Conservation (phyloP, 2,888 invertebrate genomes). For the Pammene fasciana region DNA sequence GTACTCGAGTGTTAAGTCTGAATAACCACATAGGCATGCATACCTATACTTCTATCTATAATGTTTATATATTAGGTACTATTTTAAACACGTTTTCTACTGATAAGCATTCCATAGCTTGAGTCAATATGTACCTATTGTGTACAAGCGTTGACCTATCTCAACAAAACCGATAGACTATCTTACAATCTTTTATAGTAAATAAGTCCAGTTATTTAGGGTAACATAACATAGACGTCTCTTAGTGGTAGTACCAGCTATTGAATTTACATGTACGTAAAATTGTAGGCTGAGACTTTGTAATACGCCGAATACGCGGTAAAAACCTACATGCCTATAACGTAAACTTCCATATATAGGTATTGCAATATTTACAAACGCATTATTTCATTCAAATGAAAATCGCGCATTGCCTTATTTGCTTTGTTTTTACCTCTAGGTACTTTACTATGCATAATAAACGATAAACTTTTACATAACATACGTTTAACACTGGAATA, state of each 20-base stretch:
- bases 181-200: background rate
- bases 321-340: background rate
- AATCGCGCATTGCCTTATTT: background rate
- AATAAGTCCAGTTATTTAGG: too few species aligned
- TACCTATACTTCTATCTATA: background rate
- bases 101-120: constrained; percentile 12
- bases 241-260: background rate
- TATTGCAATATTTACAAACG: background rate
- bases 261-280: background rate
- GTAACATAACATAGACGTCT: background rate
- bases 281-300: background rate
- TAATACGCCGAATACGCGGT: background rate
- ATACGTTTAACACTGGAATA: background rate
- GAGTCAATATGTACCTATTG: background rate
- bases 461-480: constrained; percentile 16
- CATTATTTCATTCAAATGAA: background rate
- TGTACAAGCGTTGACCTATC: background rate
- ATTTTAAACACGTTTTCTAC: constrained; percentile 31
- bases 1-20: background rate
- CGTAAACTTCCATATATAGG: background rate
- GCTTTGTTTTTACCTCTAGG: background rate
- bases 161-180: background rate
- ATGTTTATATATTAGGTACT: background rate
- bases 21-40: constrained; percentile 27
- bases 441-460: background rate